Base-by-base conservation (phyloP, 2,797 vertebrate species). In the Poliocrania exsul region DNA sequence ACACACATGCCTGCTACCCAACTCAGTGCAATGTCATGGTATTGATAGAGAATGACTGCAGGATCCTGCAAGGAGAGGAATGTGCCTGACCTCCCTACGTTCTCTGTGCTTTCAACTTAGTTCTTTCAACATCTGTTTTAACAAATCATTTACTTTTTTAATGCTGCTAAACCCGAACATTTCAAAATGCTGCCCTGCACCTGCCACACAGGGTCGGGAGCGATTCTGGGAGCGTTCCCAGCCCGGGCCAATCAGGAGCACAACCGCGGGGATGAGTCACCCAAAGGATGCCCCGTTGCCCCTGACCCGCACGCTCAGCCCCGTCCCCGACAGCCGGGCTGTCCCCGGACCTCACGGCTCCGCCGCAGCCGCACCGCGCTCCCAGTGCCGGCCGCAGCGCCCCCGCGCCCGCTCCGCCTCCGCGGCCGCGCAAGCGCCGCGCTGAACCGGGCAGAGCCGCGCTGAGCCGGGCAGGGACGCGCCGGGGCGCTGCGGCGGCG, bases 401-500 rank as follows among this genome's bases (percentile, higher is more conserved):
- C 57, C 38, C 75, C 54, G 20, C 29, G 24, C 57, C 81, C 70
- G 13, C 62, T 53, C 89, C 62, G 77, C 87, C 91, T 80, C 95
- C 85, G 70, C 82, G 65, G 44, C 29, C 81, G 79, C 86, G 92
- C 89, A 92, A 75, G 92, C 84, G 77, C 72, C 16, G 49, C 69
- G 74, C 65, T 6, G 58, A 16, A 28, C 49, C 26, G 49, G 49
- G 49, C 26, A 50, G 8, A 51, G n/a, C 46, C 33, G n/a, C 38
- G 38, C 38, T 15, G 38, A 1, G 26, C 33, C 37, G 25, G 4
- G 58, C 37, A 28, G 54, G 56, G 35, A 57, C 53, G 29, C 62
- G 16, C 80, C 51, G 35, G 75, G 50, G 44, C 37, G 51, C 81
- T 20, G 64, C 71, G 31, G 53, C 65, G 57, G 28, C n/a, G n/a